Conservation (phyloP, 1,140 invertebrate genomes). For the Coptotermes formosanus region DNA sequence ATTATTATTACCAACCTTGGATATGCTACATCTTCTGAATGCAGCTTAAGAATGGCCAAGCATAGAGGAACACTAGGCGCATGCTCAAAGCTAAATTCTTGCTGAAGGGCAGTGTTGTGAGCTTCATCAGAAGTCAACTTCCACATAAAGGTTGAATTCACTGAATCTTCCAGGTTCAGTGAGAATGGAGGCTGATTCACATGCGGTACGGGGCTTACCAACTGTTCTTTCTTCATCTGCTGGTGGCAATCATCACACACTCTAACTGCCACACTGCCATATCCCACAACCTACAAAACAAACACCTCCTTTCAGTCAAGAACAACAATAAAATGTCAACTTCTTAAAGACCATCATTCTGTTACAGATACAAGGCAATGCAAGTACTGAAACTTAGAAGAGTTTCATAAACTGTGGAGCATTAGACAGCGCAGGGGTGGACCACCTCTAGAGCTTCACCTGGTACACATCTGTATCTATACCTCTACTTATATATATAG, state of each 20-base stretch:
- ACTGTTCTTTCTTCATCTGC: neutral
- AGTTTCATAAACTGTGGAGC: too few relatives aligned
- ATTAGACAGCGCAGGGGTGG: too few relatives aligned
- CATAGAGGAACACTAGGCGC: slow-evolving; percentile 84
- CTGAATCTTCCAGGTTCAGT: slow-evolving; percentile 35
- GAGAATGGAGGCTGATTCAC: slow-evolving; percentile 33
- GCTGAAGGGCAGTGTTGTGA: slow-evolving; percentile 69
- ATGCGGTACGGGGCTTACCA: neutral
- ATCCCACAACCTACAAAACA: slow-evolving; percentile 51
- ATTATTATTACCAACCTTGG: slow-evolving; percentile 41
- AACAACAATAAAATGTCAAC: too few relatives aligned
- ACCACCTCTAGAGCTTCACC: too few relatives aligned
- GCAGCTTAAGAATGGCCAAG: slow-evolving; percentile 77
- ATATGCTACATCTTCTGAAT: slow-evolving; percentile 62
- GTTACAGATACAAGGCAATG: too few relatives aligned
- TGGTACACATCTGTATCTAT: too few relatives aligned
- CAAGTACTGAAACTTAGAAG: too few relatives aligned
- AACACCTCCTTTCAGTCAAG: too few relatives aligned
- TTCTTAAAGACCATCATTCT: too few relatives aligned
- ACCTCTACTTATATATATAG: too few relatives aligned
- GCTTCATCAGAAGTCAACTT: slow-evolving; percentile 64
- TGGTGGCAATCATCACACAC: slow-evolving; percentile 78
- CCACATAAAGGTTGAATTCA: slow-evolving; percentile 51
- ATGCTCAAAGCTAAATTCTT: slow-evolving; percentile 86
- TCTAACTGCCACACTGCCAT: slow-evolving; percentile 69